Conservation (phyloP, 2,797 vertebrate species). For the Enteromius anoplus region DNA sequence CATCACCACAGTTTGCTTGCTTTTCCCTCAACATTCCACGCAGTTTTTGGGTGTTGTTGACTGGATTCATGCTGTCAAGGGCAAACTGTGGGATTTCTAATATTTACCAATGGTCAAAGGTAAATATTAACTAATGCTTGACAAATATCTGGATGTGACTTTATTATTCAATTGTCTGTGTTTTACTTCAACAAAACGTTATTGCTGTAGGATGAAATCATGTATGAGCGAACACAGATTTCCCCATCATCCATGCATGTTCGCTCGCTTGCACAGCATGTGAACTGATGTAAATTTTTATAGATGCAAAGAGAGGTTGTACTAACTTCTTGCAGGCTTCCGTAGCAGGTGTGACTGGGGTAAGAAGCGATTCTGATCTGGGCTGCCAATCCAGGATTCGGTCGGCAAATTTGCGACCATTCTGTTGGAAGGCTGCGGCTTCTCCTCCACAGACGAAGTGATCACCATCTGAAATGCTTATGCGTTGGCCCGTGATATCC, state of each 20-base stretch:
- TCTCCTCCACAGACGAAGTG: conserved; percentile 84
- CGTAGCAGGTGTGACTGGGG: conserved; percentile 78
- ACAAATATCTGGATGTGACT: conserved; percentile 3
- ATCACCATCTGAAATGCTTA: conserved; percentile 84
- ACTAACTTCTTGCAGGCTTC: conserved; percentile 86
- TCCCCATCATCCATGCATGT: conserved; percentile 1
- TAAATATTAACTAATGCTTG: conserved; percentile 5
- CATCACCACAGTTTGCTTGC: conserved; percentile 31
- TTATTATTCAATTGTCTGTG: neutral
- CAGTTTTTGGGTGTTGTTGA: conserved; percentile 23
- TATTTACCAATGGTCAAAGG: conserved; percentile 19
- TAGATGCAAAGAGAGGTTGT: conserved; percentile 50
- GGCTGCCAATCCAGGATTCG: conserved; percentile 80
- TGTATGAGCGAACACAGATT: neutral
- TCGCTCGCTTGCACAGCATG: neutral
- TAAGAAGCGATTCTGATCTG: conserved; percentile 71
- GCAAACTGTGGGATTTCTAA: conserved; percentile 6
- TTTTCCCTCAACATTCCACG: conserved; percentile 40
- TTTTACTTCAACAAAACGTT: neutral
- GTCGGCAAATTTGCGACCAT: conserved; percentile 82
- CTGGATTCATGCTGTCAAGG: conserved; percentile 5
- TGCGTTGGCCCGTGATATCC: conserved; percentile 70
- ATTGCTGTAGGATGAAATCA: neutral
- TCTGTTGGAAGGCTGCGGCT: conserved; percentile 80
- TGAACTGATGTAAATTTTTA: neutral